Percentiles rank a stretch among this genome's conserved stretches.
Conservation (phyloP, 1,140 invertebrate species). For the Drosophila busckii region DNA sequence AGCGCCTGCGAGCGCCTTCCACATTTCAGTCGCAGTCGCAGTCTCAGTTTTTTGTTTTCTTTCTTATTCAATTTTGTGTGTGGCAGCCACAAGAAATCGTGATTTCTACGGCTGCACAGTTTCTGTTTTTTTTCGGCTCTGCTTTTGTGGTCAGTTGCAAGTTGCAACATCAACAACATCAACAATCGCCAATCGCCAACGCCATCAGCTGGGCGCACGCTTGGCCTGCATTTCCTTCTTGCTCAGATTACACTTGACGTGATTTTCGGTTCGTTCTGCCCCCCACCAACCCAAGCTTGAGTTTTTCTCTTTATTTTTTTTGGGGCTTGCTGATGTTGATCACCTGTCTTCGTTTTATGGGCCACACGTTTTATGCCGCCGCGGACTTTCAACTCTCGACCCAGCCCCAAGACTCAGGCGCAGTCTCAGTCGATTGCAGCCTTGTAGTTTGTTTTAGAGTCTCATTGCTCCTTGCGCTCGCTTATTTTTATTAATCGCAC, state of each 20-base stretch:
- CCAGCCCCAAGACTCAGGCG: slow-evolving; percentile 26
- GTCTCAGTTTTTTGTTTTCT: slow-evolving; percentile 25
- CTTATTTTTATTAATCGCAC: slow-evolving; percentile 68
- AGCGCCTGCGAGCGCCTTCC: slow-evolving; percentile 56
- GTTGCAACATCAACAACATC: slow-evolving; percentile 48
- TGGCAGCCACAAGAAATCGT: slow-evolving; percentile 61
- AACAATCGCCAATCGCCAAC: slow-evolving; percentile 68
- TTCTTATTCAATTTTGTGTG: slow-evolving; percentile 58
- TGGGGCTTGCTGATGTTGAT: slow-evolving; percentile 38
- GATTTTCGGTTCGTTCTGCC: slow-evolving; percentile 27
- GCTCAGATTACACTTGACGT: slow-evolving; percentile 75
- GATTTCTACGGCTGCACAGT: slow-evolving; percentile 71
- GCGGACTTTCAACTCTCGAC: slow-evolving; percentile 32
- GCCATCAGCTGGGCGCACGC: slow-evolving; percentile 72
- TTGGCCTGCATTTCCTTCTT: slow-evolving; percentile 72
- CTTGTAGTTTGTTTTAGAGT: too few species aligned
- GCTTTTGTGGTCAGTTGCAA: slow-evolving; percentile 64
- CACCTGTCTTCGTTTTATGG: slow-evolving; percentile 70
- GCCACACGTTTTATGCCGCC: slow-evolving; percentile 66
- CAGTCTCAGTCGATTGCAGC: background rate
- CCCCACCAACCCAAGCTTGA: background rate
- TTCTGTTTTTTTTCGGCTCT: slow-evolving; percentile 32
- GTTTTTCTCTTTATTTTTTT: background rate
- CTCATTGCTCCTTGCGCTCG: slow-evolving; percentile 6
- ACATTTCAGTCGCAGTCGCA: too few species aligned